phyloP scores from a whole-genome alignment of 2,113 vertebrate genomes.

The Phaetusa simplex region DNA sequence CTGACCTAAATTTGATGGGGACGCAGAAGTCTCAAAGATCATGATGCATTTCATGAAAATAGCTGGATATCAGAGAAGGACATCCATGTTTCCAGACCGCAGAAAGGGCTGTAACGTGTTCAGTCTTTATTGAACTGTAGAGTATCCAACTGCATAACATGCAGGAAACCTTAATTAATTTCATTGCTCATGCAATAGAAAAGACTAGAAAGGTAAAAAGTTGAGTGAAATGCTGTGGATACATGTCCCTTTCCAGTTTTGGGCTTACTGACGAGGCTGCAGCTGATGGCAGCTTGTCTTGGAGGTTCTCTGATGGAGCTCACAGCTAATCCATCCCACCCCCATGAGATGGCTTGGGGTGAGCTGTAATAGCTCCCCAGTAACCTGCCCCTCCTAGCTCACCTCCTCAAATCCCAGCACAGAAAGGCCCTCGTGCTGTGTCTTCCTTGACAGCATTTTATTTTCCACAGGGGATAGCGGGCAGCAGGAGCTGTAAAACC shows the following conservation, averaged over 20 bases:
- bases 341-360: background rate
- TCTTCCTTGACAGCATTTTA: background rate
- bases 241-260: background rate
- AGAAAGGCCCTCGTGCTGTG: background rate
- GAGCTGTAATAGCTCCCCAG: background rate
- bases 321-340: background rate
- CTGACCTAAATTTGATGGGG: background rate
- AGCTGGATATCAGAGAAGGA: background rate
- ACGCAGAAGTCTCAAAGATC: background rate
- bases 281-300: background rate
- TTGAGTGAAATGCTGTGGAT: background rate
- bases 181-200: background rate
- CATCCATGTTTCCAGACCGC: background rate
- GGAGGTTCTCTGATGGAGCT: background rate
- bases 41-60: background rate
- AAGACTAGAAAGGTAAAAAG: background rate
- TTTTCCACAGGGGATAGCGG: background rate
- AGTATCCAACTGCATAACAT: too few relatives aligned
- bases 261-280: background rate
- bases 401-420: background rate
- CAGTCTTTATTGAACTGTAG: background rate
- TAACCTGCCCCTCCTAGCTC: background rate
- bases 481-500: background rate
- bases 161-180: background rate
- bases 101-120: background rate